Evolutionary conservation across 2,888 invertebrate genomes (phyloP).

Genomic region (Aphrophora alni): DNA sequence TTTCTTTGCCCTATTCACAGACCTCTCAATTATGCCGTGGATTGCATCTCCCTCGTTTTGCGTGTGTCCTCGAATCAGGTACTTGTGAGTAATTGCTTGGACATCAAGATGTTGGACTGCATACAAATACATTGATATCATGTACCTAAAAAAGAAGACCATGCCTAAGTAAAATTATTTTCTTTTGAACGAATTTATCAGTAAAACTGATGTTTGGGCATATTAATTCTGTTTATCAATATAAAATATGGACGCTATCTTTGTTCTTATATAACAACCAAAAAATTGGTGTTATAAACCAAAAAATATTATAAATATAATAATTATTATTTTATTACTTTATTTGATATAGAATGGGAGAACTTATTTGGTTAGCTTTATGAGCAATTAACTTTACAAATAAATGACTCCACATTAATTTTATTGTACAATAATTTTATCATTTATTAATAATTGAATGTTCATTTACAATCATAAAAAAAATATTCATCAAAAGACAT

Average conservation of each 20-base stretch:
- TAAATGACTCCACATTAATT: too few species aligned
- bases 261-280: neutral
- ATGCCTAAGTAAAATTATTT: constrained; percentile 14
- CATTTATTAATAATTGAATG: too few species aligned
- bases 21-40: constrained; percentile 44
- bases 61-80: constrained; percentile 45
- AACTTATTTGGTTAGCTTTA: too few species aligned
- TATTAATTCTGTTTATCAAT: constrained; percentile 4
- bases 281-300: too few species aligned
- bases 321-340: too few species aligned
- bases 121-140: constrained; percentile 44
- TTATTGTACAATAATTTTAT: too few species aligned
- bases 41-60: constrained; percentile 48
- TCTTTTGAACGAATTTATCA: constrained; percentile 11
- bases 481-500: too few species aligned
- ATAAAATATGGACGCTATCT: neutral
- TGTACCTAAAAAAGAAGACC: constrained; percentile 37
- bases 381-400: too few species aligned
- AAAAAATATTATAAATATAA: too few species aligned
- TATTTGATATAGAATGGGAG: too few species aligned
- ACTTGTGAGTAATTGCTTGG: constrained; percentile 45
- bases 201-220: neutral
- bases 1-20: constrained; percentile 41
- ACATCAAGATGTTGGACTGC: constrained; percentile 45
- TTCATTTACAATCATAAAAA: too few species aligned